Evolutionary conservation across 2,113 vertebrate species (phyloP), one percentile per base, ranked within the genome.

Genomic region (Atherinomorus stipes): DNA sequence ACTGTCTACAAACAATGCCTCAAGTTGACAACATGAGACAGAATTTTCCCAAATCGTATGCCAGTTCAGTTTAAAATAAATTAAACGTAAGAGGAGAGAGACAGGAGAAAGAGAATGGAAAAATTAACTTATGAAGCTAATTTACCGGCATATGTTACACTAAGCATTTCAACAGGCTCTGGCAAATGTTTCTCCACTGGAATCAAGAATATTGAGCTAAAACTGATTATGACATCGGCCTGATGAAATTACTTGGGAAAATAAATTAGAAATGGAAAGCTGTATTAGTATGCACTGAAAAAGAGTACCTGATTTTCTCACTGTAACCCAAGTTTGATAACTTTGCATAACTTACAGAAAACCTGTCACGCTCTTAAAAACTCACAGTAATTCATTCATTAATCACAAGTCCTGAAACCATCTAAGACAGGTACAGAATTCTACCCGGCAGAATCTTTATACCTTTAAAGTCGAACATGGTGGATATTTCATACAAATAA

Each of bases 391-490:
- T 88, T 88, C 81, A 90, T 91, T 92, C 88, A 85, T 85, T 90
- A 81, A 87, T 84, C 85, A 85, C 85, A 83, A 89, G 83, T 92
- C 88, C 83, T 86, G 84, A 91, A 72, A 90, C 91, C 88, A 90
- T 87, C 89, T 76, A 70, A 87, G 80, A 85, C 73, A 68, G 75
- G 84, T 82, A 83, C 85, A 83, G 90, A 85, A 93, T 93, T 95
- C 94, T 90, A 94, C 91, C 93, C 94, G 87, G 94, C 93, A 94
- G 93, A 95, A 94, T 93, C 92, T 89, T 84, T 86, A 91, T 81
- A 85, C 88, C 85, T 86, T 51, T 34, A 34, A 58, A 86, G 85
- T 88, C 77, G 78, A 85, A 93, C 89, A 88, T 73, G 71, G 85
- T 81, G 81, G 84, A 92, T 87, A 93, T 88, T 90, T 81, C 76